These are phyloP conservation scores for Heterodera filipjevi DNA, from an alignment of 2,888 invertebrate species.

Conservation along the genomic window DNA sequence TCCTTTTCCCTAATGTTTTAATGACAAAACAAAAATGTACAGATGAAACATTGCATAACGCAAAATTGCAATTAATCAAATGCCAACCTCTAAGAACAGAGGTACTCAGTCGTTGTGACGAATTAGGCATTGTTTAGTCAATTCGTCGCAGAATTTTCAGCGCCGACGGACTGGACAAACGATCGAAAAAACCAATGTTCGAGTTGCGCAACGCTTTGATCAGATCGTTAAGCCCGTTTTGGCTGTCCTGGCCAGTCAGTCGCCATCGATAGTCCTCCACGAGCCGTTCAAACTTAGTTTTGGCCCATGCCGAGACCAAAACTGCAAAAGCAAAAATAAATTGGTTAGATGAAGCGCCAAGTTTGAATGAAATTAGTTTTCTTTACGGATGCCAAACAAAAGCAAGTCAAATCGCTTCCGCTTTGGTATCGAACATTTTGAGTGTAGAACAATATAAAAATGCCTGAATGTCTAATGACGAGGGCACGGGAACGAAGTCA, in stretches of 20 bases:
- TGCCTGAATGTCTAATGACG: no score
- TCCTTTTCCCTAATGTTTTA: not conserved
- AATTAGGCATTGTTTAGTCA: not conserved
- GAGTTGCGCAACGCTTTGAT: slow-evolving; percentile 50
- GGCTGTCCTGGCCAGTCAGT: slow-evolving; percentile 39
- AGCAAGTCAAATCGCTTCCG: no score
- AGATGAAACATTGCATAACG: not conserved
- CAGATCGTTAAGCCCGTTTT: slow-evolving; percentile 49
- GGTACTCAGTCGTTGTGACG: not conserved
- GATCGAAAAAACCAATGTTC: slow-evolving; percentile 38
- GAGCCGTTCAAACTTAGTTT: slow-evolving; percentile 45
- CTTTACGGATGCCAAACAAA: no score
- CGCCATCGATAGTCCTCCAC: slow-evolving; percentile 49
- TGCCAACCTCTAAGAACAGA: not conserved
- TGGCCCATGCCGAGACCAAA: slow-evolving; percentile 39
- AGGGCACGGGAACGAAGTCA: no score
- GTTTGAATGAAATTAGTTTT: no score
- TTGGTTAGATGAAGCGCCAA: no score
- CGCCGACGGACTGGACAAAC: not conserved
- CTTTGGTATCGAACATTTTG: no score
- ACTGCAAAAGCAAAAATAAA: slow-evolving; percentile 32
- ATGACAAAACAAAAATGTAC: not conserved
- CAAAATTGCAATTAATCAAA: not conserved
- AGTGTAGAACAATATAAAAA: no score
- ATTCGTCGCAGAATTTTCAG: slow-evolving; percentile 18